Conservation (phyloP, 1,140 invertebrate species). For the Uloborus diversus region DNA sequence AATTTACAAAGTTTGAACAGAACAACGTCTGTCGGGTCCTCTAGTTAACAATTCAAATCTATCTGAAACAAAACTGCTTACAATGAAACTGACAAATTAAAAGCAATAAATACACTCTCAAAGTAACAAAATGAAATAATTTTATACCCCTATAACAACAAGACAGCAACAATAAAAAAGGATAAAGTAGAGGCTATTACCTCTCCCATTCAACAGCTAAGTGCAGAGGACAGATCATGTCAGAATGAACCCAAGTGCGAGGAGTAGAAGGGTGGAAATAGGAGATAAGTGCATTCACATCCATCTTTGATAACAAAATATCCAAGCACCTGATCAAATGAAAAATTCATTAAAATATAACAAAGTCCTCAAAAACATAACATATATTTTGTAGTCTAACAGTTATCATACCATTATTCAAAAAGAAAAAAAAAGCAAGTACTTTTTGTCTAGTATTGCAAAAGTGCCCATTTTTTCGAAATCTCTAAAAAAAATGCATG, state of each 20-base stretch:
- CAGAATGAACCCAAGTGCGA: background rate
- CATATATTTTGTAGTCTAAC: background rate
- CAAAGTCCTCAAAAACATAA: no score
- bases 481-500: background rate
- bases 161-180: no score
- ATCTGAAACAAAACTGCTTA: no score
- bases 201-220: conserved; percentile 48
- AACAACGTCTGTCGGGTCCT: no score
- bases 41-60: no score
- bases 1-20: no score
- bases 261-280: conserved; percentile 23
- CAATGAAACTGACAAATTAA: no score
- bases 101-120: no score
- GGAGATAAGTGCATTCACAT: conserved; percentile 12
- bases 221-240: conserved; percentile 43
- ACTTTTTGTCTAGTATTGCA: background rate
- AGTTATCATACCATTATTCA: background rate
- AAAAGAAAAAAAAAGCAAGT: background rate
- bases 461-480: background rate
- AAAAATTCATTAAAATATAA: no score
- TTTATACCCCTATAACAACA: no score
- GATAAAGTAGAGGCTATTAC: no score
- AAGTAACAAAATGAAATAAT: no score
- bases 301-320: conserved; percentile 33
- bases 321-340: conserved; percentile 40